phyloP scores from a whole-genome alignment of 2,888 invertebrate genomes.

The Conops quadrifasciatus region DNA sequence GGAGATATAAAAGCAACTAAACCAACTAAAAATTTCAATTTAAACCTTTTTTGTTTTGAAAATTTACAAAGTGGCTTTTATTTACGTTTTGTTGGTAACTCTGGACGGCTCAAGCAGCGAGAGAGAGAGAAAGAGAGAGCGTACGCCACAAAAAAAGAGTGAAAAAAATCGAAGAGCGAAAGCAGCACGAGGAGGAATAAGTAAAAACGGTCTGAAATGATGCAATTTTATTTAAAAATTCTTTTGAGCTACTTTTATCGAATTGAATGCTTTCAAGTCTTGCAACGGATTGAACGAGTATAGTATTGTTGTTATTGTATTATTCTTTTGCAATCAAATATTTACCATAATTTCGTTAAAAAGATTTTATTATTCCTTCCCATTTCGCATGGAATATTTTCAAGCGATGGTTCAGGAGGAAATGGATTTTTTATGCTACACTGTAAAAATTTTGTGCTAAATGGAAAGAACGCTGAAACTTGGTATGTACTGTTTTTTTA shows the following conservation, averaged over 20 bases:
- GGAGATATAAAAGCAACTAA: neutral
- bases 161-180: neutral
- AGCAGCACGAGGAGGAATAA: too few species aligned
- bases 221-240: neutral
- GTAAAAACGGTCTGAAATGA: neutral
- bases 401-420: too few species aligned
- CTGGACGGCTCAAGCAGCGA: too few species aligned
- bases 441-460: too few species aligned
- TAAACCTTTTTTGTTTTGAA: neutral
- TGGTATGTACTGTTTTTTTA: too few species aligned
- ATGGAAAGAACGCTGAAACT: too few species aligned
- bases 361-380: neutral
- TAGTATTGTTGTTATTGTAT: neutral
- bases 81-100: neutral
- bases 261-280: neutral
- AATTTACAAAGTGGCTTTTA: neutral
- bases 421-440: too few species aligned
- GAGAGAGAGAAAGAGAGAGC: too few species aligned
- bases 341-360: neutral
- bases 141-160: too few species aligned
- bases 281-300: neutral
- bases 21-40: neutral
- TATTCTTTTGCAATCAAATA: neutral
- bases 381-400: neutral
- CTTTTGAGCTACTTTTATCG: neutral